Evolutionary conservation across 1,140 invertebrate genomes (phyloP), one percentile per base, ranked within the genome.

Genomic region (Drosophila truncata): DNA sequence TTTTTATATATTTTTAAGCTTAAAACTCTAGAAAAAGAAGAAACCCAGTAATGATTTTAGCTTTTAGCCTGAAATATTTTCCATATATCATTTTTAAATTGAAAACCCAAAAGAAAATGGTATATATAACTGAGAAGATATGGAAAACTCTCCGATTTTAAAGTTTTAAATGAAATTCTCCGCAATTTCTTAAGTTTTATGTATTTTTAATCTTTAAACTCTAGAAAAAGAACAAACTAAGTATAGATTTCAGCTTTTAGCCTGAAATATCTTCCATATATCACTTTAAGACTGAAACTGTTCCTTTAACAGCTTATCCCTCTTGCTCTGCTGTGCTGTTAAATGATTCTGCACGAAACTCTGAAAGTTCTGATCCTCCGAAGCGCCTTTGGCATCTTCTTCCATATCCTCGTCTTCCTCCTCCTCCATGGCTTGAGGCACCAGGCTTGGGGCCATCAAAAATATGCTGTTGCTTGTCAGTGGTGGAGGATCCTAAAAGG

Each of bases 351-450:
- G 85, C 0, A 88, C 81, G 14, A 88, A 90, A 49, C 61, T 78
- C 13, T 81, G 80, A 25, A 88, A 88, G 44, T 90, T 88, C 9
- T 90, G 85, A 0, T 88, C 84, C 41, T 88, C 84, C 16, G 50
- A n/a, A 6, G 62, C 49, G 4, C 31, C 50, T 20, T 90, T 90
- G 14, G 46, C 44, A 44, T 88, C 84, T 6, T 33, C 39, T 46
- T 87, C 83, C 41, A 64, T 62, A 1, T 78, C 63, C 20, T 88
- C 80, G 1, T 18, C 25, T 2, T 78, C 72, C 0, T 77, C 64
- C 0, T 44, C 20, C 4, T 83, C 72, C 1, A 29, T 27, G 29
- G 64, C 14, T 13, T 72, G 37, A 2, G 84, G 84, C 47, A 90
- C 80, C 11, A 88, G 18, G 10, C 73, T 65, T 2, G 84, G 85